Base-by-base conservation (phyloP, 2,797 vertebrate species). In the Gadopsis marmoratus region DNA sequence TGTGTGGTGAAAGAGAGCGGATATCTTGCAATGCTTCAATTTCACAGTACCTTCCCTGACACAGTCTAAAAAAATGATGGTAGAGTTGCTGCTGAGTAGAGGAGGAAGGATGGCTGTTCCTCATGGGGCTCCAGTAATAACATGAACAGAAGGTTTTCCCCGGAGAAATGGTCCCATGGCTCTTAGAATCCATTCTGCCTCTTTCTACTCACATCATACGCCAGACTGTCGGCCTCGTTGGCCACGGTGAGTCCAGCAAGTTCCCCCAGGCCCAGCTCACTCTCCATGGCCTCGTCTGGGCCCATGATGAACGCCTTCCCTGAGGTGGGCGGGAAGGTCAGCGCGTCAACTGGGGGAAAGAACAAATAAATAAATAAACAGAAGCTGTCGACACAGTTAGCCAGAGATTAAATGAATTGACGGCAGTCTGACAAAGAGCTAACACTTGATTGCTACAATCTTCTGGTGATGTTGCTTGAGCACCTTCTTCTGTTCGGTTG, bases 221-320 rank as follows among this genome's bases (percentile, higher is more conserved):
- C 95, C 82, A 99, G 93, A 9, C 95, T 96, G 90, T 99, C 98
- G 2, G 98, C 98, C 90, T 99, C 98, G 65, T 99, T 99, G 89
- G 98, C 97, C 87, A 99, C 98, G 0, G 98, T 99, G 83, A 99
- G 97, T 31, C 98, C 97, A 14, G 98, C 98, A 68, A 99, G 92
- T 77, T 99, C 98, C 77, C 98, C 98, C 68, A 99, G 96, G 72
- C 98, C 97, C 89, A 99, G 94, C 59, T 97, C 98, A 41, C 91
- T 98, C 93, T 99, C 98, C 93, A 99, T 96, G 77, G 96, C 94
- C 93, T 99, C 98, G 65, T 99, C 98, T 26, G 97, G 48, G 86
- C 97, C 96, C 97, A 99, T 98, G 73, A 99, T 99, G 88, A 99
- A 99, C 1, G 98, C 95, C 81, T 99, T 99, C 71, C 98, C 98